phyloP scores from a whole-genome alignment of 2,888 invertebrate genomes.

The Mycalesis mineus region DNA sequence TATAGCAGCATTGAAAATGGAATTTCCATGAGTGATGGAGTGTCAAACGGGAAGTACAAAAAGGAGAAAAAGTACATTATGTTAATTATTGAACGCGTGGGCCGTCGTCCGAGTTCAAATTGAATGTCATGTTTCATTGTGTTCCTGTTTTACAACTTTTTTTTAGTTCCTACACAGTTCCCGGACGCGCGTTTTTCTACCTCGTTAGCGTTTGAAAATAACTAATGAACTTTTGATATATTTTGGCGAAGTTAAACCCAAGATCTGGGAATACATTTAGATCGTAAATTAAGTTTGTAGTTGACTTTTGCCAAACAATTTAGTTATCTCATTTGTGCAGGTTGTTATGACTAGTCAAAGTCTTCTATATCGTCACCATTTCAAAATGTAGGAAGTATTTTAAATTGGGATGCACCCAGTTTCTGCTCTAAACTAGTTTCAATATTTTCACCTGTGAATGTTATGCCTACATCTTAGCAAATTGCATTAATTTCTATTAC shows the following conservation, averaged over 20 bases:
- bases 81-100: conserved; percentile 75
- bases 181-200: conserved; percentile 7
- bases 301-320: background rate
- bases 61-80: conserved; percentile 77
- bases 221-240: background rate
- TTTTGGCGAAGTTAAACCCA: too few relatives aligned
- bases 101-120: conserved; percentile 70
- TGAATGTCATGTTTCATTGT: conserved; percentile 68
- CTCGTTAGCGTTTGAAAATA: conserved; percentile 15
- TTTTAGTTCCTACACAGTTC: conserved; percentile 11
- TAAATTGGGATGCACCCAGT: too few relatives aligned
- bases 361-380: too few relatives aligned
- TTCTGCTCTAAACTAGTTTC: too few relatives aligned
- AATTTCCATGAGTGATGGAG: conserved; percentile 79
- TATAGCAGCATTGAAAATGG: conserved; percentile 77
- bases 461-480: too few relatives aligned
- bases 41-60: conserved; percentile 77
- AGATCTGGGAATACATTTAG: background rate
- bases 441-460: too few relatives aligned
- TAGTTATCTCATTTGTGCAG: background rate
- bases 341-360: too few relatives aligned
- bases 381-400: too few relatives aligned
- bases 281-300: too few relatives aligned
- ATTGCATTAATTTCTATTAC: too few relatives aligned
- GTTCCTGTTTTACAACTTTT: conserved; percentile 16